Base-by-base conservation (phyloP, 2,888 invertebrate genomes). In the Melieria crassipennis region DNA sequence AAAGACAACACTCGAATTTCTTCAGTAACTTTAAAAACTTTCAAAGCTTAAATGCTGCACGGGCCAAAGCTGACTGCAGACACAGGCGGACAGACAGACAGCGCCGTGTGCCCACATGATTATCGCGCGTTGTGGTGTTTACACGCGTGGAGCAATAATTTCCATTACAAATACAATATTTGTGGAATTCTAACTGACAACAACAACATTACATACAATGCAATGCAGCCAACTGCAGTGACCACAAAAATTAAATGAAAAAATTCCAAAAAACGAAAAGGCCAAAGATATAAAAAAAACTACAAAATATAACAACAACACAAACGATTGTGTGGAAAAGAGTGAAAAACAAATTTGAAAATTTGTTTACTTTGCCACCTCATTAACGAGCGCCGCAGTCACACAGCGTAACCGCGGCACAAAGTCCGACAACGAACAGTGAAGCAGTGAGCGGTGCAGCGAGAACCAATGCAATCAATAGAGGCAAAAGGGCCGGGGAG, bases 341-440 rank as follows among this genome's bases (percentile, higher is more conserved):
- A 42, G 50, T 63, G 52, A 42, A 45, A 64, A 56, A 69, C n/a
- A 69, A 64, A 60, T 70, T 57, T 42, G 57, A 56, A 57, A 73
- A 76, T 75, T 73, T 81, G 78, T 81, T 81, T 81, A 76, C 76
- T 76, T 77, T 81, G 78, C 77, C 82, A 82, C 80, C 82, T 81
- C 81, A 81, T 82, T 82, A 82, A 74, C 50, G 77, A 73, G 45
- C 60, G 46, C 30, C 10, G 75, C 77, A 78, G 7, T 30, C 56
- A 10, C 62, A 60, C 4, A 42, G 7, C 46, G n/a, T 7, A 55
- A 60, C 50, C 65, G 30, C 48, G 16, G 43, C 63, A 47, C 5
- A n/a, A 11, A 16, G 13, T 42, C 16, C 16, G 16, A 16, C 16
- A 16, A 16, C 16, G 16, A 16, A 16, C 16, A 16, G 16, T 16